Base-by-base conservation (phyloP, 2,888 invertebrate species). In the Zaprionus bogoriensis region DNA sequence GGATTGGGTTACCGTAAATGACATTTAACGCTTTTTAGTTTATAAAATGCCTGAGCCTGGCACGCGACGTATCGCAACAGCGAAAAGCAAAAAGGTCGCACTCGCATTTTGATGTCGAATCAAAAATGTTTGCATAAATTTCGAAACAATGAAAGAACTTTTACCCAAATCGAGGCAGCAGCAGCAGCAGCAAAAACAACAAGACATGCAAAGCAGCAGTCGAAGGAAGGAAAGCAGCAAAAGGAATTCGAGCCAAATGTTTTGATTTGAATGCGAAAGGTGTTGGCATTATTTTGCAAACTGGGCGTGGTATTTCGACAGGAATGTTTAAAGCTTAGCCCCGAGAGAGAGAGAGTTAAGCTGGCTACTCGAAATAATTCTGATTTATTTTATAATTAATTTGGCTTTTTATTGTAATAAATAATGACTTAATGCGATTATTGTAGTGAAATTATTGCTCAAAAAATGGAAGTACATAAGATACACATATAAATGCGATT, bases 21-120 rank as follows among this genome's bases (percentile, higher is more conserved):
- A 75, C 87, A 83, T 83, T 87, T 83, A 86, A 81, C 81, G 81
- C 84, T 84, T 86, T 82, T 86, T 76, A 79, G 83, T 82, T 80
- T 82, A 68, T 73, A 74, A 79, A 81, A 73, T 83, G 70, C 74
- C 67, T 74, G 54, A 61, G 44, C 46, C 32, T 32, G 79, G 68
- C 80, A 80, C 80, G 80, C 86, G 86, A 81, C 71, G 30, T n/a
- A n/a, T n/a, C n/a, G n/a, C n/a, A n/a, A n/a, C n/a, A n/a, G n/a
- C n/a, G n/a, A n/a, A n/a, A n/a, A n/a, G 30, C 45, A 70, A 73
- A 74, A 78, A 78, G 84, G 78, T 84, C 67, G 60, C 54, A 12
- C 30, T 59, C 46, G 78, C 74, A 52, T 63, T 71, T 71, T 74
- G 75, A 74, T 65, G 61, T 39, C 60, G 54, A 54, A 64, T 76